Conservation (phyloP, 2,888 invertebrate species). For the Rhingia rostrata region DNA sequence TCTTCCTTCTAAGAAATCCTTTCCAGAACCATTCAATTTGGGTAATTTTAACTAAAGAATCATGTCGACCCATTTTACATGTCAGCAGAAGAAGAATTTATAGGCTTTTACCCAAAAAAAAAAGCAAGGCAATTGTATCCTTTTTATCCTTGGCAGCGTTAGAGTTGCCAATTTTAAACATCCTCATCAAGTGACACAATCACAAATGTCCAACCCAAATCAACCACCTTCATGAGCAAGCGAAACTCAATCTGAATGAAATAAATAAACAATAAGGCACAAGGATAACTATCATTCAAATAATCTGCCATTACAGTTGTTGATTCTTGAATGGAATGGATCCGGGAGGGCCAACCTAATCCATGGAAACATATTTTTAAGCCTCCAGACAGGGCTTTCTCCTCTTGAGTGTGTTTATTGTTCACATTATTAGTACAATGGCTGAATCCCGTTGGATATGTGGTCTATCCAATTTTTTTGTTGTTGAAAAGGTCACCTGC, state of each 20-base stretch:
- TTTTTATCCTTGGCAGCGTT: conserved; percentile 20
- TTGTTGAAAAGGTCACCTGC: conserved; percentile 51
- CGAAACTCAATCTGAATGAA: conserved; percentile 1
- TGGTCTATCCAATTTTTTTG: too few relatives aligned
- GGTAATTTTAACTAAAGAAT: conserved; percentile 6
- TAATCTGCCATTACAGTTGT: conserved; percentile 44
- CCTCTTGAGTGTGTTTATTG: conserved; percentile 55
- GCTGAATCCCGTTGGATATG: conserved; percentile 59
- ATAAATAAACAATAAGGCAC: conserved; percentile 37
- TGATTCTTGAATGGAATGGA: conserved; percentile 14
- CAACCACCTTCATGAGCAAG: conserved; percentile 17
- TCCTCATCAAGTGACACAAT: neutral
- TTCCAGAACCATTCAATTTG: neutral
- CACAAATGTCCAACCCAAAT: neutral
- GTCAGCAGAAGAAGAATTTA: conserved; percentile 18
- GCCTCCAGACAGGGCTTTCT: conserved; percentile 40
- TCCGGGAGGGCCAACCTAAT: neutral
- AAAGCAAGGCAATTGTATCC: neutral
- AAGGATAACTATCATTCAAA: conserved; percentile 27
- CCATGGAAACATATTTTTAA: conserved; percentile 55
- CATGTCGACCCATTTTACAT: conserved; percentile 24
- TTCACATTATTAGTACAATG: conserved; percentile 62
- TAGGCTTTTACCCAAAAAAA: neutral
- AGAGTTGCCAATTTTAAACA: neutral
- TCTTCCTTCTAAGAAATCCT: neutral